Conservation (phyloP, 2,888 invertebrate species). For the Acleris literana region DNA sequence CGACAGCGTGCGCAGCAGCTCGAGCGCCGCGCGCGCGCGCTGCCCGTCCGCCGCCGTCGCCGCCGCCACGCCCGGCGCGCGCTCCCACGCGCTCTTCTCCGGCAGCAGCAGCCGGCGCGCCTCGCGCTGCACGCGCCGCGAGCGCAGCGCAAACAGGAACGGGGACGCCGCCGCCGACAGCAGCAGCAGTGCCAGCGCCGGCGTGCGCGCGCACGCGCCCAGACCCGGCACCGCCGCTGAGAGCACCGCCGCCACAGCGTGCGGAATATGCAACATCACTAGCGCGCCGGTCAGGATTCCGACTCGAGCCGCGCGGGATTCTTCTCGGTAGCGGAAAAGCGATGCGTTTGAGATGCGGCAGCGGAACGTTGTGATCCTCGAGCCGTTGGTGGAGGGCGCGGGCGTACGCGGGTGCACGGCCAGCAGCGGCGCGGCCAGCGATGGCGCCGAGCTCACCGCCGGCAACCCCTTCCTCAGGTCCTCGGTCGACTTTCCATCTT, state of each 20-base stretch:
- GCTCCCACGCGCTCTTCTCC: slow-evolving; percentile 79
- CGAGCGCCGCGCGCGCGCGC: slow-evolving; percentile 73
- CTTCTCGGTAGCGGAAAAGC: slow-evolving; percentile 92
- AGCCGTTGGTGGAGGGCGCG: slow-evolving; percentile 75
- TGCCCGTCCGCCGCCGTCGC: slow-evolving; percentile 82
- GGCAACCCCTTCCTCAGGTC: slow-evolving; percentile 71
- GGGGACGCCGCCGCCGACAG: slow-evolving; percentile 87
- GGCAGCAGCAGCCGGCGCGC: slow-evolving; percentile 69
- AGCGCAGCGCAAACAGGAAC: slow-evolving; percentile 90
- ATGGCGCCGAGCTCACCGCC: slow-evolving; percentile 80
- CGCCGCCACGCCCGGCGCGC: slow-evolving; percentile 79
- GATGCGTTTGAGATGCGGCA: slow-evolving; percentile 93
- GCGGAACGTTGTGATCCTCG: slow-evolving; percentile 89
- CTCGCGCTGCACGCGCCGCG: slow-evolving; percentile 85
- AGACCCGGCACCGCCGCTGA: slow-evolving; percentile 78
- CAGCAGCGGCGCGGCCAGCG: slow-evolving; percentile 70
- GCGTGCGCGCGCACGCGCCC: slow-evolving; percentile 73
- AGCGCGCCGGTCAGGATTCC: slow-evolving; percentile 85
- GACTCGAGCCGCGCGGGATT: slow-evolving; percentile 94
- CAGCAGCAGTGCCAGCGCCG: slow-evolving; percentile 82
- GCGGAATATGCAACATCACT: slow-evolving; percentile 89
- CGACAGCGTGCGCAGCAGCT: slow-evolving; percentile 70
- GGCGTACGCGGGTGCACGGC: slow-evolving; percentile 68
- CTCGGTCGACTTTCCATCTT: slow-evolving; percentile 71
- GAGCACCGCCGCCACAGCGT: slow-evolving; percentile 71